Base-by-base conservation (phyloP, 2,888 invertebrate species). In the Omphaloscelis lunosa region DNA sequence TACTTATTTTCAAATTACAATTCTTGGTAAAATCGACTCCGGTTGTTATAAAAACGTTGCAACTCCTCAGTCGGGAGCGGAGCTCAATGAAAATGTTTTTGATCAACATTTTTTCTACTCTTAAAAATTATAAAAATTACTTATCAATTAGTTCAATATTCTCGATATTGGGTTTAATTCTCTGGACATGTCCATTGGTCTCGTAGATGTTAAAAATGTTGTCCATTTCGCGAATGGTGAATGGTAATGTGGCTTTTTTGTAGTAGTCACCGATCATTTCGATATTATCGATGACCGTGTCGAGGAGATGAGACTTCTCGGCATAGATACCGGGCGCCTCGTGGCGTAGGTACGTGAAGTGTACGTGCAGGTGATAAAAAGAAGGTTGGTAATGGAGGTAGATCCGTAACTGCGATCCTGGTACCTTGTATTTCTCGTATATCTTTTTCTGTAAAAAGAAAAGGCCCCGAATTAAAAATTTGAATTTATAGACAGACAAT, bases 371-470 rank as follows among this genome's bases (percentile, higher is more conserved):
- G 93, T 99, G 99, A 95, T 99, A 99, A 96, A 99, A 99, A 0
- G 99, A 99, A 0, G 99, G 99, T 91, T 99, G 99, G 95, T 99
- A 99, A 93, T 99, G 99, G 0, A 99, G 93, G 93, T 98, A 99
- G 81, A 98, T 97, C 41, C 99, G 97, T 45, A 99, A 93, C 91
- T 98, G 98, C 9, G 97, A 97, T 27, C 97, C 93, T 7, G 97
- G 95, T 1, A 99, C 89, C 23, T 97, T 97, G 95, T 98, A 99
- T 89, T 98, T 98, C 53, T 98, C 97, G 69, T 97, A 92, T 78
- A 99, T 98, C 6, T 97, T 97, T 92, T 97, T 97, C 98, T 98
- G 95, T 71, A 97, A 97, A 75, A 63, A 84, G 85, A 76, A 72
- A 61, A 0, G 23, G 9, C 0, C 80, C 75, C 51, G 1, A 27